These are phyloP conservation scores for Orchesella flavescens DNA, from an alignment of 2,888 invertebrate species.

Conservation along the genomic window DNA sequence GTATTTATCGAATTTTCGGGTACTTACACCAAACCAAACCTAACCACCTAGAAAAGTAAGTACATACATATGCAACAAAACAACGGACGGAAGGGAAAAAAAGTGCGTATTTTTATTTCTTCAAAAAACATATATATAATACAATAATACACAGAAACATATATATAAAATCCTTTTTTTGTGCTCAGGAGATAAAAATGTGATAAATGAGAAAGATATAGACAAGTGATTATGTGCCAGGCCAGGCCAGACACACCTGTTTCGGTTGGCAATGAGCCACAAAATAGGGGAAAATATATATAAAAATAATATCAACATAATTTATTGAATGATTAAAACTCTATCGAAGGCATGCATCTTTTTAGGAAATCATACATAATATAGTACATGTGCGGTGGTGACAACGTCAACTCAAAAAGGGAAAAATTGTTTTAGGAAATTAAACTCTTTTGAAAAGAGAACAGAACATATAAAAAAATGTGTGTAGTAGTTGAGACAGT, in stretches of 20 bases:
- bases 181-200: conserved; percentile 34
- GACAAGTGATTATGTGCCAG: conserved; percentile 61
- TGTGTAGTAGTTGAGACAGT: background rate
- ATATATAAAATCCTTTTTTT: no score
- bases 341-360: conserved; percentile 31
- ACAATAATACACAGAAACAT: background rate
- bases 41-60: background rate
- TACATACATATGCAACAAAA: background rate
- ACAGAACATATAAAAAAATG: background rate
- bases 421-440: conserved; percentile 53
- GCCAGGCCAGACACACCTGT: conserved; percentile 58
- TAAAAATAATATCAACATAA: background rate
- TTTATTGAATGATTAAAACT: no score
- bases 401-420: conserved; percentile 14
- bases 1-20: no score
- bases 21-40: no score
- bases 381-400: background rate
- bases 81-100: conserved; percentile 16
- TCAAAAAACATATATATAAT: conserved; percentile 7
- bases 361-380: background rate
- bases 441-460: conserved; percentile 8
- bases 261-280: conserved; percentile 57
- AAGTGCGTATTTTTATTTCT: conserved; percentile 43
- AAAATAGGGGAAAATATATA: conserved; percentile 21
- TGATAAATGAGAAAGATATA: conserved; percentile 60